Evolutionary conservation across 2,797 vertebrate species (phyloP).

Genomic region (Microchirus variegatus): DNA sequence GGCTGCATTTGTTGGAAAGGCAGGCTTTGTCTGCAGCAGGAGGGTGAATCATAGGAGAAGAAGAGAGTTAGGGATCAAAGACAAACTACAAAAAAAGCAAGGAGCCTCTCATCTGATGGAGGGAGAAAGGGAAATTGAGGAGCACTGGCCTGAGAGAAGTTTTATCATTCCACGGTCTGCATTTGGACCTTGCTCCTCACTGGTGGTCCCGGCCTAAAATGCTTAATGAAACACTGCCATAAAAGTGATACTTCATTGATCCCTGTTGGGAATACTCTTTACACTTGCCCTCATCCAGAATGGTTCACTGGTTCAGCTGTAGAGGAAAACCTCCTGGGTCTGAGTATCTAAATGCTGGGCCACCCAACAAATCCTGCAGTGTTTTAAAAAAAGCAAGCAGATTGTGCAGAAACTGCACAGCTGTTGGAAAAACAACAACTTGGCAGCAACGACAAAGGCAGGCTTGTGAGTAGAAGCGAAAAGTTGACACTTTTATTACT

Average conservation of each 20-base stretch:
- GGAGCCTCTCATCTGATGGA: slow-evolving; percentile 65
- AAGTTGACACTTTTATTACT: slow-evolving; percentile 32
- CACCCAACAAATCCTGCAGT: slow-evolving; percentile 13
- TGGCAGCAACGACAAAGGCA: no score
- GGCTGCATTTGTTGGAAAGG: slow-evolving; percentile 75
- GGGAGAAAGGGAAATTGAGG: slow-evolving; percentile 64
- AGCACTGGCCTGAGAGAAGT: slow-evolving; percentile 47
- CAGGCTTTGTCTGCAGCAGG: slow-evolving; percentile 68
- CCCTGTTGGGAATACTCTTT: slow-evolving; percentile 51
- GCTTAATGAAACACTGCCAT: slow-evolving; percentile 49
- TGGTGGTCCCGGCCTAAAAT: slow-evolving; percentile 50
- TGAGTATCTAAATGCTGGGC: slow-evolving; percentile 3
- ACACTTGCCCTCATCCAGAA: slow-evolving; percentile 31
- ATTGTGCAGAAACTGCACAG: no score
- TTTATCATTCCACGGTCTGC: slow-evolving; percentile 50
- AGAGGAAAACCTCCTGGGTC: slow-evolving; percentile 32
- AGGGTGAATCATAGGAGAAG: slow-evolving; percentile 70
- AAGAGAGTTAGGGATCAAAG: slow-evolving; percentile 73
- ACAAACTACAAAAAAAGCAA: slow-evolving; percentile 55
- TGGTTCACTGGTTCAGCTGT: slow-evolving; percentile 38
- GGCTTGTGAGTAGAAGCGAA: neutral
- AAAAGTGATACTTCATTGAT: slow-evolving; percentile 63
- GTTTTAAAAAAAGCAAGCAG: no score
- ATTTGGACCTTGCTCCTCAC: slow-evolving; percentile 37
- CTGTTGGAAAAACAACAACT: no score